Base-by-base conservation (phyloP, 2,888 invertebrate species). In the Cistogaster globosa region DNA sequence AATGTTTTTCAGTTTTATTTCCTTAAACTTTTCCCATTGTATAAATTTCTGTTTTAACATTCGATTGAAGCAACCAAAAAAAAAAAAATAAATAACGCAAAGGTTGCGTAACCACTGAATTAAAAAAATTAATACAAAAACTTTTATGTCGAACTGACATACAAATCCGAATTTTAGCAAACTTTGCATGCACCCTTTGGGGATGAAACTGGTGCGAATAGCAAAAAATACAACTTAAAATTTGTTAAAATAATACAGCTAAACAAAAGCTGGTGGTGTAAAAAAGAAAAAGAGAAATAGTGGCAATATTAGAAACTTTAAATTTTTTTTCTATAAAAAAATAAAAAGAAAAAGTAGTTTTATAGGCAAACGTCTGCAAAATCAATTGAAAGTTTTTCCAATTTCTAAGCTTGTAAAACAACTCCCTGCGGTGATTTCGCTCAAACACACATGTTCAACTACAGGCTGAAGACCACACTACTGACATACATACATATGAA, bases 111-210 rank as follows among this genome's bases (percentile, higher is more conserved):
- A 71, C 82, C 75, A 85, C 65, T 82, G 55, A 82, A 78, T 68
- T 58, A 75, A 75, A 62, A 79, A 71, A 71, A 45, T 22, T 32
- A 2, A 75, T 88, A 88, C 88, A 86, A 88, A 88, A 89, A 88
- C 86, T 89, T 89, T 90, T 90, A 89, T 89, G 88, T 88, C 90
- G 89, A 90, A 90, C 89, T 90, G 90, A 89, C 90, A 90, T 90
- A 89, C 88, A 90, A 89, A 89, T 89, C 89, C 88, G 90, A 88
- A 90, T 90, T 89, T 88, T 87, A 69, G 38, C 74, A 78, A 83
- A 77, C 78, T 86, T 81, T 81, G 60, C 69, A 82, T 71, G 51
- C 82, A 78, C 67, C 68, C 57, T 48, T 57, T 22, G 26, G 72
- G 55, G 38, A 67, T 62, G n/a, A 42, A 55, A 62, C 36, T 78